phyloP scores from a whole-genome alignment of 64 coral and sea anemone species.

The Dendronephthya gigantea region DNA sequence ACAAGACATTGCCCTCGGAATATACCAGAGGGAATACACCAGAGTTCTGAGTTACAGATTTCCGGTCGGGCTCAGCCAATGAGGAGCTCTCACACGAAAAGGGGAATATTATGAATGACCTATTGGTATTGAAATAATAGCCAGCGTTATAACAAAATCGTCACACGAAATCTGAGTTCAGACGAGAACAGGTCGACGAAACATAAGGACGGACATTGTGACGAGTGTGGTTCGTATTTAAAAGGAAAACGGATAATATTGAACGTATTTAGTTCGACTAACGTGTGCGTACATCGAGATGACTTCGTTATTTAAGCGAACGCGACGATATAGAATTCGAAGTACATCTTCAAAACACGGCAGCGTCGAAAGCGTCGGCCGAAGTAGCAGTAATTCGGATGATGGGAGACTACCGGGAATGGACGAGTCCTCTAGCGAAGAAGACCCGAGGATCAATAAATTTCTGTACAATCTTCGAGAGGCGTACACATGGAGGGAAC shows the following conservation, averaged over 20 bases:
- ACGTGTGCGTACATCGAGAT: background rate
- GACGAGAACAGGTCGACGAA: background rate
- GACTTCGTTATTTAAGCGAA: background rate
- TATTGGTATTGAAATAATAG: background rate
- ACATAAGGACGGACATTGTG: background rate
- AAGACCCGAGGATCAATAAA: background rate
- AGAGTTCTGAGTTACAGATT: background rate
- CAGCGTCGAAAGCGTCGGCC: background rate
- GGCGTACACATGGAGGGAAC: background rate
- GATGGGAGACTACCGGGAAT: background rate
- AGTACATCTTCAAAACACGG: background rate
- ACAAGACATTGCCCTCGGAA: background rate
- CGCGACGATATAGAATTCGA: background rate
- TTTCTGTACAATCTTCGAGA: background rate
- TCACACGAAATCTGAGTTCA: background rate
- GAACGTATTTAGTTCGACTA: too few species aligned
- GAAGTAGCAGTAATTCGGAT: background rate
- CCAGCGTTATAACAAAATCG: background rate
- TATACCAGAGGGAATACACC: background rate
- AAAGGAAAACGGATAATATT: too few species aligned
- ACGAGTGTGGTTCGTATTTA: too few species aligned
- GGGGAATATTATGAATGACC: background rate
- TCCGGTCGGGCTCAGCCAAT: background rate
- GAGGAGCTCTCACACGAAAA: background rate
- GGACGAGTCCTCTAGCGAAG: background rate